Evolutionary conservation across 2,888 invertebrate species (phyloP).

Genomic region (Dromius quadrimaculatus): DNA sequence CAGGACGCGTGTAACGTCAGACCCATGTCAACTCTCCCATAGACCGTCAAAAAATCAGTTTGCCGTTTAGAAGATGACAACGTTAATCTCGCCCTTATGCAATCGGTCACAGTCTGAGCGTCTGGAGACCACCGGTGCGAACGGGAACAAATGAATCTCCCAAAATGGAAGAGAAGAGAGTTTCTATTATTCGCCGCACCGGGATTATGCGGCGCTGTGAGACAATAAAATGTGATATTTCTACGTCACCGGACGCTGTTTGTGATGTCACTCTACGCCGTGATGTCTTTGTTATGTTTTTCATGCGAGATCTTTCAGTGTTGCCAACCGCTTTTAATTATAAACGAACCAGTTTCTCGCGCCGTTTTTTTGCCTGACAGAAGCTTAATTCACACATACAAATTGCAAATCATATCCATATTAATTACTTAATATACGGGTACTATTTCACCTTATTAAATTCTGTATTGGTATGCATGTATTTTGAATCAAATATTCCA

Average conservation of each 20-base stretch:
- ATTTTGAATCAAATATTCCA: neutral
- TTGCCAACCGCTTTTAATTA: constrained; percentile 32
- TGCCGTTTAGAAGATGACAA: constrained; percentile 55
- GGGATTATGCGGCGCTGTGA: constrained; percentile 63
- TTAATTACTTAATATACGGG: constrained; percentile 29
- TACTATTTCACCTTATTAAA: constrained; percentile 28
- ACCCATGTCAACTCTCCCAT: constrained; percentile 65
- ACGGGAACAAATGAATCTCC: constrained; percentile 63
- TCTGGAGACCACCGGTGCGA: constrained; percentile 59
- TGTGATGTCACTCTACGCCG: constrained; percentile 34
- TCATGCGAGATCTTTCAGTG: constrained; percentile 39
- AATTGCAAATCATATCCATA: constrained; percentile 32
- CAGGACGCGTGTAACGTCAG: constrained; percentile 61
- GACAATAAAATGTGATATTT: constrained; percentile 65
- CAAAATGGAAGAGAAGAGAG: constrained; percentile 64
- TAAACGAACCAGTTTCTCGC: constrained; percentile 4
- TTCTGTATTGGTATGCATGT: constrained; percentile 1
- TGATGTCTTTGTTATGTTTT: constrained; percentile 51
- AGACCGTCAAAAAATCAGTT: constrained; percentile 63
- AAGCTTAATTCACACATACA: constrained; percentile 17
- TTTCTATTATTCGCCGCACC: constrained; percentile 62
- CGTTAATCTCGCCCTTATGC: constrained; percentile 51
- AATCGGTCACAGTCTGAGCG: constrained; percentile 58
- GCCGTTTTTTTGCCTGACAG: constrained; percentile 13
- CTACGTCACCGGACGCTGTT: constrained; percentile 59